A percentile compares a stretch with the other conserved stretches of the same genome.
Evolutionary conservation across 2,888 invertebrate species (phyloP).

Genomic region (Mystacides longicornis): DNA sequence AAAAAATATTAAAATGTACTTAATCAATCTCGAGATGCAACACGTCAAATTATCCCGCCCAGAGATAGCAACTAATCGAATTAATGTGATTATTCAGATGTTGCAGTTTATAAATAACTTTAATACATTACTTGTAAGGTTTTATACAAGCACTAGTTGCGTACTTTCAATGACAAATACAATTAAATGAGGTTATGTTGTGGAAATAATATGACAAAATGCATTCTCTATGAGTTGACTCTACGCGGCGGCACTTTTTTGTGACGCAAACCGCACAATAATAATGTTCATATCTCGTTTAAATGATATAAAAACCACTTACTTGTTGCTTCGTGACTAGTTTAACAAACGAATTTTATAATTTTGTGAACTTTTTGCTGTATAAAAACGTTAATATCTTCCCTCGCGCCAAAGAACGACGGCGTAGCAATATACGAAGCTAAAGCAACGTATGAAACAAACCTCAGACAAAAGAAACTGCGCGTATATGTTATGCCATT

Average conservation of each 20-base stretch:
- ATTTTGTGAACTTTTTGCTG: conserved; percentile 8
- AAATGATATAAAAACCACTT: conserved; percentile 3
- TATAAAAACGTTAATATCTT: conserved; percentile 13
- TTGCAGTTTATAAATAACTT: not conserved
- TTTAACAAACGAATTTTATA: conserved; percentile 3
- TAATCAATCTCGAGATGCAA: not conserved
- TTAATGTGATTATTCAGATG: conserved; percentile 10
- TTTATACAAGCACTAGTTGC: conserved; percentile 10
- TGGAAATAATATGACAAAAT: conserved; percentile 21
- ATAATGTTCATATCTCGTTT: not conserved
- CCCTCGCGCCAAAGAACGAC: conserved; percentile 22
- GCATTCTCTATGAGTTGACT: conserved; percentile 15
- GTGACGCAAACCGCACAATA: conserved; percentile 4
- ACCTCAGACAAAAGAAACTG: not conserved
- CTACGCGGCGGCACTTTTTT: conserved; percentile 13
- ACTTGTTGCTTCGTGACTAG: conserved; percentile 9
- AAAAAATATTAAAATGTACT: not conserved
- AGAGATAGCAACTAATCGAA: conserved; percentile 8
- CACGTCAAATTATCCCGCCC: not conserved
- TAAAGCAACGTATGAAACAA: conserved; percentile 17
- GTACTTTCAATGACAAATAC: conserved; percentile 19
- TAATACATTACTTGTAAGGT: conserved; percentile 16
- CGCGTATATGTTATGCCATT: not conserved
- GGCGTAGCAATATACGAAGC: conserved; percentile 15
- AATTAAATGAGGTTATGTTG: conserved; percentile 20